Percentiles rank a stretch among this genome's conserved stretches.
Conservation (phyloP, 2,888 invertebrate species). For the Drosophila putrida region DNA sequence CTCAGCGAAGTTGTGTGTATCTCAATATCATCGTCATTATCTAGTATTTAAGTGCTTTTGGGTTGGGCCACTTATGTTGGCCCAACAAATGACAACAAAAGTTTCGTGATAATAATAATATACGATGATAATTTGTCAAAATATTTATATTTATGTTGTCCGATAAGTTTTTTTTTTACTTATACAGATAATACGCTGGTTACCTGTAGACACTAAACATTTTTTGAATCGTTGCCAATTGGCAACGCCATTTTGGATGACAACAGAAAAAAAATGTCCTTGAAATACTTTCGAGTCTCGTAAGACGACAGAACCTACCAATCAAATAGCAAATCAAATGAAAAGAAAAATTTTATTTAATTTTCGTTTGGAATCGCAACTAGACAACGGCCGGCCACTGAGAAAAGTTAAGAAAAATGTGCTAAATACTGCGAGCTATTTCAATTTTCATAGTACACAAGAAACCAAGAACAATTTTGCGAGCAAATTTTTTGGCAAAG, state of each 20-base stretch:
- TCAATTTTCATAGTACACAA: conserved; percentile 36
- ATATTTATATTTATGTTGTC: conserved; percentile 53
- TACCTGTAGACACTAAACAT: conserved; percentile 55
- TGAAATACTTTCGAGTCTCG: conserved; percentile 67
- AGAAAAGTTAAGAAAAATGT: conserved; percentile 46
- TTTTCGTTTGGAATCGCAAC: conserved; percentile 65
- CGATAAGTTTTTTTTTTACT: conserved; percentile 56
- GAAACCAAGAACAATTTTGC: conserved; percentile 44
- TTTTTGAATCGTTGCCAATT: conserved; percentile 66
- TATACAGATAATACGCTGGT: conserved; percentile 40
- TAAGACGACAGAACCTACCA: conserved; percentile 24
- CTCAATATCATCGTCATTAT: conserved; percentile 49
- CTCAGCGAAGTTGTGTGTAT: conserved; percentile 50
- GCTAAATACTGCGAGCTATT: conserved; percentile 53
- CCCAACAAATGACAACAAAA: conserved; percentile 16
- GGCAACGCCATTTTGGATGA: conserved; percentile 27
- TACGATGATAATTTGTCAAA: conserved; percentile 39
- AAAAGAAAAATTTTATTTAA: conserved; percentile 43
- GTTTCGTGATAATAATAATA: conserved; percentile 24
- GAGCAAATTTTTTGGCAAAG: conserved; percentile 65
- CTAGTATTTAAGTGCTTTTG: conserved; percentile 44
- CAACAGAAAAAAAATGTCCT: conserved; percentile 55
- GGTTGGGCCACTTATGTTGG: conserved; percentile 18
- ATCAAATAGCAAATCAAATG: conserved; percentile 50
- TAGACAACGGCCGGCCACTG: conserved; percentile 30